Conservation (phyloP, 2,888 invertebrate species). For the Nomada fucata region DNA sequence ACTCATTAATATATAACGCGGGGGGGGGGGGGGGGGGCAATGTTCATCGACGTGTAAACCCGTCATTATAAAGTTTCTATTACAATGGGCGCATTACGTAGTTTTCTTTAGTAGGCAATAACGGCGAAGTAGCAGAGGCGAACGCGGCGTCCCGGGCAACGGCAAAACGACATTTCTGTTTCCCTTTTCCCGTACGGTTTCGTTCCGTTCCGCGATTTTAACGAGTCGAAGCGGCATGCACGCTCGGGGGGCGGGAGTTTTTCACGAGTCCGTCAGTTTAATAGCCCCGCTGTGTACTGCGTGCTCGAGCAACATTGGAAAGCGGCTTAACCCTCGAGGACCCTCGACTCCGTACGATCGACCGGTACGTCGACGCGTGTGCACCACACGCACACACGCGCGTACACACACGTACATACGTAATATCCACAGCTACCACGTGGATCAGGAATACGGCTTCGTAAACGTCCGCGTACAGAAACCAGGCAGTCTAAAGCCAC, state of each 20-base stretch:
- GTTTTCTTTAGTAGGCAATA: not conserved
- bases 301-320: constrained; percentile 68
- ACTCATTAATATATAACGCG: too few species aligned
- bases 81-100: too few species aligned
- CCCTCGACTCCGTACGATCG: constrained; percentile 70
- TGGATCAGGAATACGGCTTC: constrained; percentile 25
- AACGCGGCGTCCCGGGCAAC: constrained; percentile 15
- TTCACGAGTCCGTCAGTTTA: constrained; percentile 62
- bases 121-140: not conserved
- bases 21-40: too few species aligned
- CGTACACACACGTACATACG: constrained; percentile 8
- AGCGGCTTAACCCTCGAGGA: constrained; percentile 71
- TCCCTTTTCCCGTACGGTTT: constrained; percentile 17
- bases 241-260: constrained; percentile 36
- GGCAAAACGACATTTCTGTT: constrained; percentile 9
- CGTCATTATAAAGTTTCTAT: too few species aligned
- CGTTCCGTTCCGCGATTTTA: constrained; percentile 21
- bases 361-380: constrained; percentile 56
- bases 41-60: too few species aligned
- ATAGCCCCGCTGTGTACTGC: constrained; percentile 58
- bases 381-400: constrained; percentile 11
- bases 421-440: not conserved
- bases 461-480: constrained; percentile 20
- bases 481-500: constrained; percentile 35
- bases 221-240: constrained; percentile 11